Conservation (phyloP, 1,140 invertebrate genomes). For the Euura lappo region DNA sequence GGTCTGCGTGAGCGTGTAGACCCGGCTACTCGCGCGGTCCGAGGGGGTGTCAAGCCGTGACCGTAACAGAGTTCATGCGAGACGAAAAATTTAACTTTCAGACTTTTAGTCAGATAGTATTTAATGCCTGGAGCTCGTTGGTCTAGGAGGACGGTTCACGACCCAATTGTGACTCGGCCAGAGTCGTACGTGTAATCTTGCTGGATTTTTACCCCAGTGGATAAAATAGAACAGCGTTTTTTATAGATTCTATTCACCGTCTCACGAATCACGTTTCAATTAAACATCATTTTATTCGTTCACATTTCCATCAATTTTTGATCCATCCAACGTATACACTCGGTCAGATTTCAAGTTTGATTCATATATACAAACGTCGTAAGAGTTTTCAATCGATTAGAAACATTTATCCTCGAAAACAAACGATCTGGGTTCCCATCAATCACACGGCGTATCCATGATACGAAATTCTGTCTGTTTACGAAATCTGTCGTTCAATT, state of each 20-base stretch:
- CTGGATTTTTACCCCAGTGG: too few species aligned
- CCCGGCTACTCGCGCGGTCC: background rate
- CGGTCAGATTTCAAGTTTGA: too few species aligned
- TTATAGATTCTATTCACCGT: background rate
- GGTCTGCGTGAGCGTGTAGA: constrained; percentile 1
- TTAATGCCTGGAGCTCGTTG: too few species aligned
- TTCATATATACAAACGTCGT: too few species aligned
- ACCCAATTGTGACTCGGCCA: too few species aligned
- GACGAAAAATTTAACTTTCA: background rate
- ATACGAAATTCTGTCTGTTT: background rate
- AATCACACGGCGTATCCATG: background rate
- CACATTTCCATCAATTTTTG: background rate
- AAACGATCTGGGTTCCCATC: background rate
- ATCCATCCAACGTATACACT: too few species aligned
- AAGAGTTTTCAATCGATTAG: too few species aligned
- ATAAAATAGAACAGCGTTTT: too few species aligned
- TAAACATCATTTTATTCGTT: background rate
- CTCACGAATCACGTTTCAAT: background rate
- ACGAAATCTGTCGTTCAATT: background rate
- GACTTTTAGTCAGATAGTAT: background rate
- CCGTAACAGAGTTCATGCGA: constrained; percentile 4
- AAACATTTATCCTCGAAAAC: background rate
- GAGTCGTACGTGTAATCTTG: too few species aligned
- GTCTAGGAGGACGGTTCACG: too few species aligned
- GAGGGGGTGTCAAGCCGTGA: constrained; percentile 6